Base-by-base conservation (phyloP, 2,113 vertebrate species). In the Rhinopithecus roxellana region DNA sequence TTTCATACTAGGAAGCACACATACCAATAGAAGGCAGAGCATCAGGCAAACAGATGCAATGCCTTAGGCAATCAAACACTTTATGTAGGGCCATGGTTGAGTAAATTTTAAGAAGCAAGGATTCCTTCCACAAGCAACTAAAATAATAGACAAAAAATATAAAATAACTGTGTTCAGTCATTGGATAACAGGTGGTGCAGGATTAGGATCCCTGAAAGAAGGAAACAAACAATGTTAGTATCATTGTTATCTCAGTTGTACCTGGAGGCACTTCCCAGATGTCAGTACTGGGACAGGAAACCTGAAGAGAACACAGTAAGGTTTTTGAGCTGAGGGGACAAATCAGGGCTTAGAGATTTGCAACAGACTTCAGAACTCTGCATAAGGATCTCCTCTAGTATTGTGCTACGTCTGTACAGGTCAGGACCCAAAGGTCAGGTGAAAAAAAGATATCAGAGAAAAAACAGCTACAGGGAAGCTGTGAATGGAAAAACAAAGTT, bases 301-400 rank as follows among this genome's bases (percentile, higher is more conserved):
- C 8, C 35, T 11, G 30, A 50, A 75, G 8, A 12, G 23, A n/a
- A 14, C 6, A 40, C 1, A 0, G 45, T 10, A 25, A 11, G 0
- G 8, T 30, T 59, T 43, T 43, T 61, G 11, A 82, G 48, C 30
- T 10, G 20, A 70, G 78, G 1, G 17, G 2, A 6, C 16, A 18
- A 10, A 52, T 30, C 43, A 45, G 48, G 72, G 13, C 38, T n/a
- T 79, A 23, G 23, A 43, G 32, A 70, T 72, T 32, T 61, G 22
- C 30, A 59, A 61, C 11, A 69, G 38, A 52, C 7, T 38, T 89
- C 61, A 92, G 23, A 88, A 79, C 32, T 84, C 17, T 55, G 18
- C 12, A 17, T 38, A 40, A 70, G 27, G 0, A 12, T 59, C 17
- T 2, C 6, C 9, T 43, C 32, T n/a, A 69, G 38, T 59, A 59